These are phyloP conservation scores for Pseudochirops cupreus DNA, from an alignment of 2,797 vertebrate species.

Conservation along the genomic window DNA sequence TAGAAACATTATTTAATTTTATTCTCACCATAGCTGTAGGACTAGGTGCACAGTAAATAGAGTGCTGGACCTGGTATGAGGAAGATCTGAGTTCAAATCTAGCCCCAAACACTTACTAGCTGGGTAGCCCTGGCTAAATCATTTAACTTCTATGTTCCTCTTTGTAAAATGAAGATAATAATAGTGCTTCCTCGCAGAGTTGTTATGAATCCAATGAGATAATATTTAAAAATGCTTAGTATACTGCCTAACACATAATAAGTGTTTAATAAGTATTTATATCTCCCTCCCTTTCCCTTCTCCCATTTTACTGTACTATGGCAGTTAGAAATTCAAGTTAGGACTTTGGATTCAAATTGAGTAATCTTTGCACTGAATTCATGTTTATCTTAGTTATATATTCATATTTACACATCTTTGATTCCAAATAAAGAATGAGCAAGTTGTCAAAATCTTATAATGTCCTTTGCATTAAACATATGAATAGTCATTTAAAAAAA, in stretches of 20 bases:
- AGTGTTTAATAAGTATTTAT: not conserved
- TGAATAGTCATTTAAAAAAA: not conserved
- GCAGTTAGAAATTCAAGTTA: not conserved
- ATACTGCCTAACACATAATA: not conserved
- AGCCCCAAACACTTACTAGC: too few relatives aligned
- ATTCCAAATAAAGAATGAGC: not conserved
- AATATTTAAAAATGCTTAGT: too few relatives aligned
- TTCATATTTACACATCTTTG: not conserved
- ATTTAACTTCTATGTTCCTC: too few relatives aligned
- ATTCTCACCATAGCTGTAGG: too few relatives aligned
- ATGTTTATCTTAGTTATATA: not conserved
- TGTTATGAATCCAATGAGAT: too few relatives aligned
- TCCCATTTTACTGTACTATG: not conserved
- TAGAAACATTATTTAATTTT: too few relatives aligned
- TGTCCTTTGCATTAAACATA: not conserved
- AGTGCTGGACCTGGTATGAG: too few relatives aligned
- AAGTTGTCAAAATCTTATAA: not conserved
- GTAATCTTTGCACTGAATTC: not conserved
- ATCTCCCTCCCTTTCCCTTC: not conserved
- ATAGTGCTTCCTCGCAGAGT: too few relatives aligned
- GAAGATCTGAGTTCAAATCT: too few relatives aligned
- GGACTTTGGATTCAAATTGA: not conserved
- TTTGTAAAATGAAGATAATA: too few relatives aligned
- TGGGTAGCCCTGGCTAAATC: too few relatives aligned
- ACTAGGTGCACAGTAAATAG: too few relatives aligned